Percentiles rank a stretch among this genome's conserved stretches.
Evolutionary conservation across 2,113 vertebrate genomes (phyloP).

Genomic region (Elanoides forficatus): DNA sequence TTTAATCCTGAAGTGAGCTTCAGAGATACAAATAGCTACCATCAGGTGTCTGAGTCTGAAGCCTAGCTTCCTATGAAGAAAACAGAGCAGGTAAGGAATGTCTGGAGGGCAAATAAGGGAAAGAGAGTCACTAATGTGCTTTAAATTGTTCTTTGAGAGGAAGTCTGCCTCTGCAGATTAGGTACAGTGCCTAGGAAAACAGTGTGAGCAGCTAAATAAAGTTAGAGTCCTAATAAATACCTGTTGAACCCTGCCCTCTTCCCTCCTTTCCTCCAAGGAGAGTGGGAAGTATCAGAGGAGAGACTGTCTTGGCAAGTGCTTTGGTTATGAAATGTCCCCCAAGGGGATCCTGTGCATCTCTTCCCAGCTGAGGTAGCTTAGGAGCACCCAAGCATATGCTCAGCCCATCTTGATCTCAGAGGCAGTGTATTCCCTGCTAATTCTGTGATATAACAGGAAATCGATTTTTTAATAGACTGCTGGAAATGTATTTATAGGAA

Average conservation of each 20-base stretch:
- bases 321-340: background rate
- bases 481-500: background rate
- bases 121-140: background rate
- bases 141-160: background rate
- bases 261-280: background rate
- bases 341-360: background rate
- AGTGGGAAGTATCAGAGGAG: background rate
- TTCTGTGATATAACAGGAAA: background rate
- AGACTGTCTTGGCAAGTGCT: background rate
- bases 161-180: background rate
- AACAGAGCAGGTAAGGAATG: background rate
- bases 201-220: background rate
- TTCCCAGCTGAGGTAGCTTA: background rate
- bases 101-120: background rate
- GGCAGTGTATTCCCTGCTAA: background rate
- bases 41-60: background rate
- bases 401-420: background rate
- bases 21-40: background rate
- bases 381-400: background rate
- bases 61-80: background rate
- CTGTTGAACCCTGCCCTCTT: background rate
- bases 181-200: background rate
- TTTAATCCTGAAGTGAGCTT: slow-evolving; percentile 23
- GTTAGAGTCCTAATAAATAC: background rate
- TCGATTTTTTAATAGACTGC: background rate